Evolutionary conservation across 2,113 vertebrate genomes (phyloP).

Genomic region (Odocoileus hemionus): DNA sequence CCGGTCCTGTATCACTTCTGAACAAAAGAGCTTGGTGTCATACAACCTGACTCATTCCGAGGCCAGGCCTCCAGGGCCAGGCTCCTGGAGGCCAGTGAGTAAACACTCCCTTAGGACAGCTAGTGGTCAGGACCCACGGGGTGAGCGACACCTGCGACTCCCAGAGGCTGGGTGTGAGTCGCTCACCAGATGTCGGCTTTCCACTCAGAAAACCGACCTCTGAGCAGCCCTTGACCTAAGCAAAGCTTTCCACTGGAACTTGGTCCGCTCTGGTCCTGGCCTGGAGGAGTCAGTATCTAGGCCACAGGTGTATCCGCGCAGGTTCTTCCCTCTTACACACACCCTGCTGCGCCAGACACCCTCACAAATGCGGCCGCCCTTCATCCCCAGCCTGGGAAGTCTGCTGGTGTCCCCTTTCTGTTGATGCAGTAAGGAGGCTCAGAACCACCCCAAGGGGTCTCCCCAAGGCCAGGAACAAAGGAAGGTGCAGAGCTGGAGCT

Average conservation of each 20-base stretch:
- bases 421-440: background rate
- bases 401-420: background rate
- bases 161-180: background rate
- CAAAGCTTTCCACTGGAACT: background rate
- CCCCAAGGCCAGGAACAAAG: background rate
- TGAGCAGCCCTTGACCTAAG: fast-evolving
- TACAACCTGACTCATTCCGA: background rate
- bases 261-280: fast-evolving
- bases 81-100: background rate
- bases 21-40: constrained; percentile 10
- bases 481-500: background rate
- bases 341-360: background rate
- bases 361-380: background rate
- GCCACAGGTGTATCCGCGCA: background rate
- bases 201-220: background rate
- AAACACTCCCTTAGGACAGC: background rate
- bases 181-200: background rate
- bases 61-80: background rate
- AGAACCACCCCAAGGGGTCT: background rate
- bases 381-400: background rate
- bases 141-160: constrained; percentile 56
- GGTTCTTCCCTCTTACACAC: background rate
- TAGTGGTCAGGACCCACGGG: background rate
- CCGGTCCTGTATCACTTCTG: constrained; percentile 22
- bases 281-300: background rate